phyloP scores from a whole-genome alignment of 2,888 invertebrate species.

The Conomelus anceps region DNA sequence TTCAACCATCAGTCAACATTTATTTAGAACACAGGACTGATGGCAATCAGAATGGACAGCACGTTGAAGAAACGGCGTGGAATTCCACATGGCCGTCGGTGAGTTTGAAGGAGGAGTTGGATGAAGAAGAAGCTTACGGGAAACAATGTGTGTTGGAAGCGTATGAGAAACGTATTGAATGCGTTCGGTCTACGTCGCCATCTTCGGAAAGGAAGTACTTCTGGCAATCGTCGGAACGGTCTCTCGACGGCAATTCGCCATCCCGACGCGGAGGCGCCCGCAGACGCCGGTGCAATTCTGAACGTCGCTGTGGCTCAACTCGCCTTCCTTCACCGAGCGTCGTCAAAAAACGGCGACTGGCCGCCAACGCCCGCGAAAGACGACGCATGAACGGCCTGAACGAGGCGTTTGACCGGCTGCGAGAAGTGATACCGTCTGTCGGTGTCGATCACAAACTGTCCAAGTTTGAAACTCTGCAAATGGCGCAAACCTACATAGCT shows the following conservation, averaged over 20 bases:
- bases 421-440: conserved; percentile 64
- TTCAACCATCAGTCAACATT: background rate
- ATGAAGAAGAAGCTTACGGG: background rate
- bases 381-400: conserved; percentile 70
- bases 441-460: conserved; percentile 65
- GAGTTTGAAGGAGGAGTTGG: background rate
- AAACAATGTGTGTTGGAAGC: too few species aligned
- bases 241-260: background rate
- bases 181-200: background rate
- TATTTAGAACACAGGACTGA: background rate
- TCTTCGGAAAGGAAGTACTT: background rate
- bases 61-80: background rate
- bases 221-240: background rate
- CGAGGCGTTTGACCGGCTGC: conserved; percentile 63
- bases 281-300: background rate
- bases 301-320: background rate
- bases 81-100: background rate
- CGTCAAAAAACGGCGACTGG: conserved; percentile 55
- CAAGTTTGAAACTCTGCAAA: conserved; percentile 70
- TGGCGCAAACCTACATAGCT: conserved; percentile 69
- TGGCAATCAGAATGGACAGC: background rate
- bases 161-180: background rate
- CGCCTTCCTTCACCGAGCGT: conserved; percentile 39
- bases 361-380: conserved; percentile 67
- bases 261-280: background rate